These are phyloP conservation scores for Pecten maximus DNA, from an alignment of 2,888 invertebrate genomes.

Conservation along the genomic window DNA sequence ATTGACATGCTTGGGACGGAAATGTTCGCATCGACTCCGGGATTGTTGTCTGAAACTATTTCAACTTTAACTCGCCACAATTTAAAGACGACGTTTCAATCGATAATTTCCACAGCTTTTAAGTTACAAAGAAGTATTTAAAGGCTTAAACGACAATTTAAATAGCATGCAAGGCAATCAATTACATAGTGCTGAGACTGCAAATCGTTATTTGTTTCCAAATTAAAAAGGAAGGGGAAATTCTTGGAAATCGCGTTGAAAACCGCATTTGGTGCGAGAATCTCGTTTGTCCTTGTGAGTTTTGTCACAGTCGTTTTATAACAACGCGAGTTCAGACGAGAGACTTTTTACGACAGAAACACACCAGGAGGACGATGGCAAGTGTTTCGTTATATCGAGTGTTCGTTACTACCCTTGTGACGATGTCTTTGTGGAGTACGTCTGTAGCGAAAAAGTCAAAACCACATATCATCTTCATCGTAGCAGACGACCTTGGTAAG, in stretches of 20 bases:
- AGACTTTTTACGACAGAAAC: neutral
- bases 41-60: neutral
- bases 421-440: neutral
- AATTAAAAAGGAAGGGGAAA: neutral
- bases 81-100: neutral
- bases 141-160: neutral
- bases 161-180: neutral
- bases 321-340: neutral
- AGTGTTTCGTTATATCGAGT: neutral
- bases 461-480: slow-evolving; percentile 6
- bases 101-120: neutral
- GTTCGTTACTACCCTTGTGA: neutral
- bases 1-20: neutral
- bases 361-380: neutral
- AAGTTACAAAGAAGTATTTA: neutral
- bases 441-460: neutral
- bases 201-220: neutral
- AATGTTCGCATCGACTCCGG: neutral
- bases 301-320: neutral
- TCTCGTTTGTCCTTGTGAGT: neutral
- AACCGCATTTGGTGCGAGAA: neutral
- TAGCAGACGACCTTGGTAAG: slow-evolving; percentile 9
- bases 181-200: neutral
- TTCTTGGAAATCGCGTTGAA: neutral
- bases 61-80: neutral